Evolutionary conservation across 2,797 vertebrate species (phyloP), one percentile per base, ranked within the genome.

Genomic region (Thaleichthys pacificus): DNA sequence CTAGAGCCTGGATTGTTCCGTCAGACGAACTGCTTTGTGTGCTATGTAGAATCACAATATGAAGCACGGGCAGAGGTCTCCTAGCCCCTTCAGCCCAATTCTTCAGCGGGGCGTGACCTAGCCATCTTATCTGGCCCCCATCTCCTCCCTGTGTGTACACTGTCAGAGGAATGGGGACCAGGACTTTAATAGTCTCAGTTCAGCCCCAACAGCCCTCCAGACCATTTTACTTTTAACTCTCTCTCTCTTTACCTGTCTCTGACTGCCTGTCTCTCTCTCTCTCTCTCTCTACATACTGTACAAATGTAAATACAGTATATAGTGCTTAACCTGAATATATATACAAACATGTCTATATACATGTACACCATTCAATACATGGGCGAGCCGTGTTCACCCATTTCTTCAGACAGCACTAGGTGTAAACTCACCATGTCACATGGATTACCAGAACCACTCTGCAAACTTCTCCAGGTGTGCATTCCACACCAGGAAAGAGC

Each of bases 381-480:
- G 35, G 35, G 35, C 35, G 8, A 35, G 35, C 35, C 35, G 35
- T 35, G 35, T 35, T 1, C 56, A 24, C 82, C 80, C 26, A 0
- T 74, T 77, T 80, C 66, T 66, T 77, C 58, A 75, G 81, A 86
- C 78, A 72, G 84, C 82, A 85, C 65, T 91, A 91, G 89, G 90
- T 90, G 88, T 90, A 83, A 76, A 81, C 47, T 73, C 83, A 81
- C 86, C 88, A 89, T 92, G 86, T 92, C 88, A 66, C 66, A 82
- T 78, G 84, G 89, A 90, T 91, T 93, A 92, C 85, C 82, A 26
- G 72, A 90, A 80, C 69, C 81, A 75, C 84, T 89, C 78, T n/a
- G 84, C 85, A 92, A 91, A 92, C 89, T 90, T 88, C 87, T 89
- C 86, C 91, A 93, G 92, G 92, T 93, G 92, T 88, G 86, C 91